These are phyloP conservation scores for Cecropterus lyciades DNA, from an alignment of 1,140 invertebrate species.

Conservation along the genomic window DNA sequence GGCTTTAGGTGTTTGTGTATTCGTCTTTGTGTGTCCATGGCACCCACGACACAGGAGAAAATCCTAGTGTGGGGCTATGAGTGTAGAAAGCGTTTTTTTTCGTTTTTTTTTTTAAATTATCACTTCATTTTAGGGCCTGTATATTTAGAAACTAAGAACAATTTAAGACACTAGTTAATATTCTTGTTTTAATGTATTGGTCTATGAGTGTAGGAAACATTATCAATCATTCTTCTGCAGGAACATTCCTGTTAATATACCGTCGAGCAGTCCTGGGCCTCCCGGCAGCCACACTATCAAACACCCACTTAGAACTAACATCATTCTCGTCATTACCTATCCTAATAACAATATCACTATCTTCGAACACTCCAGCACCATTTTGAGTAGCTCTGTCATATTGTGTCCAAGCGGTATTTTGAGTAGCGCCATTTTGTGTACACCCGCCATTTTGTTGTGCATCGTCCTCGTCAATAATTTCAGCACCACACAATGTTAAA, in stretches of 20 bases:
- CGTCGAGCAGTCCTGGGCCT: slow-evolving; percentile 63
- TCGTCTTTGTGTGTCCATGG: too few relatives aligned
- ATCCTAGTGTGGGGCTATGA: too few relatives aligned
- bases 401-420: slow-evolving; percentile 18
- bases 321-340: slow-evolving; percentile 50
- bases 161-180: too few relatives aligned
- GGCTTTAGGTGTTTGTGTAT: too few relatives aligned
- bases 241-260: slow-evolving; percentile 47
- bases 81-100: too few relatives aligned
- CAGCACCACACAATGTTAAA: slow-evolving; percentile 61
- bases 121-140: too few relatives aligned
- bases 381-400: slow-evolving; percentile 25
- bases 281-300: slow-evolving; percentile 65
- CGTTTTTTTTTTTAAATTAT: too few relatives aligned
- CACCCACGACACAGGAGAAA: too few relatives aligned
- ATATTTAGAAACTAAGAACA: too few relatives aligned
- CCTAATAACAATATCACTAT: slow-evolving; percentile 39
- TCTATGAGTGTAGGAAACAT: too few relatives aligned
- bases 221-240: too few relatives aligned
- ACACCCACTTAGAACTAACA: slow-evolving; percentile 69
- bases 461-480: not conserved
- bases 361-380: slow-evolving; percentile 7
- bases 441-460: slow-evolving; percentile 38
- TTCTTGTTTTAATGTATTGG: too few relatives aligned
- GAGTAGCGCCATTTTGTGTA: slow-evolving; percentile 28